Conservation (phyloP, 2,888 invertebrate species). For the Spicauda simplicius region DNA sequence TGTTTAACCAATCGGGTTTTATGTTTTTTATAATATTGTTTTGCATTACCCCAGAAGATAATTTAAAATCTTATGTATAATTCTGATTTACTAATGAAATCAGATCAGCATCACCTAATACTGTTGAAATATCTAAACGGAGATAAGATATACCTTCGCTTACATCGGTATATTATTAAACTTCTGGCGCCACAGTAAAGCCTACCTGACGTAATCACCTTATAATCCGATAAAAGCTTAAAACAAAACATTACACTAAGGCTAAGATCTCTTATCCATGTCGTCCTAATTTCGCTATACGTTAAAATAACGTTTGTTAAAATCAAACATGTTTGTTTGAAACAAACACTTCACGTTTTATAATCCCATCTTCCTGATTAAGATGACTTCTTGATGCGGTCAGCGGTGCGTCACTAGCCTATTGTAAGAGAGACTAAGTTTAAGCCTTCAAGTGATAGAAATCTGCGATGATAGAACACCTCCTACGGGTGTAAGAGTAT, state of each 20-base stretch:
- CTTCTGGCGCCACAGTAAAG: too few relatives aligned
- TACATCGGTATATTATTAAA: too few relatives aligned
- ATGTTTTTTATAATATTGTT: too few relatives aligned
- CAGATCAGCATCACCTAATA: too few relatives aligned
- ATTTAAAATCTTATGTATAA: too few relatives aligned
- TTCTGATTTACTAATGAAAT: too few relatives aligned
- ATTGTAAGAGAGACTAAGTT: constrained; percentile 33
- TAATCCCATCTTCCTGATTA: constrained; percentile 71
- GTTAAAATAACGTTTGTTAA: constrained; percentile 7
- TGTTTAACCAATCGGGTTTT: too few relatives aligned
- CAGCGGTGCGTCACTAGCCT: constrained; percentile 51
- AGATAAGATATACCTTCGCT: too few relatives aligned
- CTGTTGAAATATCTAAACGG: too few relatives aligned
- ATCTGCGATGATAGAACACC: constrained; percentile 2
- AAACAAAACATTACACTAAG: constrained; percentile 1
- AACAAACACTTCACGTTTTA: constrained; percentile 1
- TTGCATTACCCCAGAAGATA: too few relatives aligned
- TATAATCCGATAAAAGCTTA: background rate
- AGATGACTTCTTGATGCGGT: constrained; percentile 65
- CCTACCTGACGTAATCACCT: background rate
- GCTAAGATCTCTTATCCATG: background rate
- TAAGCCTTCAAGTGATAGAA: constrained; percentile 18
- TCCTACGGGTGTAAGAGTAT: too few relatives aligned
- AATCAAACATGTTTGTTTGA: constrained; percentile 14
- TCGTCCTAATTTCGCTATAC: constrained; percentile 13